Conservation (phyloP, 2,888 invertebrate species). For the Priapulus caudatus region DNA sequence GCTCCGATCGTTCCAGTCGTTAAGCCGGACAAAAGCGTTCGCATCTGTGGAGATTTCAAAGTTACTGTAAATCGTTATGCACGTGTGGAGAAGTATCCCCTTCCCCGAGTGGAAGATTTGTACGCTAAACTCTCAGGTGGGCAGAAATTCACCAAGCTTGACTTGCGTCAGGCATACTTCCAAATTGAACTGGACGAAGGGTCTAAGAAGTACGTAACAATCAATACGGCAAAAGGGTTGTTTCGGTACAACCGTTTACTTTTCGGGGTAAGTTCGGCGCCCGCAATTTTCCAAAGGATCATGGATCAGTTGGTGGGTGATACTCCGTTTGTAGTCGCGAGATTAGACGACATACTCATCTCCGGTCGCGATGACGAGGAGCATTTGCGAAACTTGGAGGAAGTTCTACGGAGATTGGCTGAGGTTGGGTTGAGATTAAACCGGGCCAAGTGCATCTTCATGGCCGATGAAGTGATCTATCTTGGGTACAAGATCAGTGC, state of each 20-base stretch:
- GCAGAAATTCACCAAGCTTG: constrained; percentile 21
- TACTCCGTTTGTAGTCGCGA: constrained; percentile 13
- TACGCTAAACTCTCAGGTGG: constrained; percentile 16
- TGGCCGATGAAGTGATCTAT: constrained; percentile 20
- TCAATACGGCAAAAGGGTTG: constrained; percentile 23
- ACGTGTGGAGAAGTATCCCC: constrained; percentile 16
- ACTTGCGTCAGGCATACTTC: constrained; percentile 23
- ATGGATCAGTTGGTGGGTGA: constrained; percentile 22
- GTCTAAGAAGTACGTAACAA: constrained; percentile 17
- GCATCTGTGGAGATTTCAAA: constrained; percentile 25
- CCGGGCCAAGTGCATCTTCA: constrained; percentile 22
- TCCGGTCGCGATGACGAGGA: constrained; percentile 17
- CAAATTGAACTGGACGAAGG: constrained; percentile 19
- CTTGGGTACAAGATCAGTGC: constrained; percentile 22
- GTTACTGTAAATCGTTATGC: constrained; percentile 20
- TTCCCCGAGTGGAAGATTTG: constrained; percentile 18
- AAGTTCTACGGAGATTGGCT: constrained; percentile 19
- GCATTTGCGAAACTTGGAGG: constrained; percentile 18
- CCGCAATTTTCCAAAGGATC: constrained; percentile 21
- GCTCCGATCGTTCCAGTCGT: constrained; percentile 24
- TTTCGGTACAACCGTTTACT: constrained; percentile 22
- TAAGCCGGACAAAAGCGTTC: constrained; percentile 19
- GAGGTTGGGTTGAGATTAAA: constrained; percentile 20
- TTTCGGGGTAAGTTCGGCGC: constrained; percentile 22
- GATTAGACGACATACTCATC: constrained; percentile 19